These are phyloP conservation scores for Geodia barretti DNA, from an alignment of 37 sponge, comb jelly and placozoan species.

Conservation along the genomic window DNA sequence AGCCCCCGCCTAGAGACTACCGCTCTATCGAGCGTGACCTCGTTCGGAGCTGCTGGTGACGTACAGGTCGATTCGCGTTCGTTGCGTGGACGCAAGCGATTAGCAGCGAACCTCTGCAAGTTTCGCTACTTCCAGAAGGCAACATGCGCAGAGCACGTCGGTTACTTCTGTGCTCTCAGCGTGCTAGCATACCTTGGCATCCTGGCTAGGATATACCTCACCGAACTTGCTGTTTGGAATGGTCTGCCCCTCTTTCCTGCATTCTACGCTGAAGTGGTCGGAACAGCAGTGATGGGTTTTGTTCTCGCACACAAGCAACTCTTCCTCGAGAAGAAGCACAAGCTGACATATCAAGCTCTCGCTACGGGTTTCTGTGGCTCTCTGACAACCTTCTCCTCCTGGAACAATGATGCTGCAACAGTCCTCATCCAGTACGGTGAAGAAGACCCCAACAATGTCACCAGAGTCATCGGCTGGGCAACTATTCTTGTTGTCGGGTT, in stretches of 20 bases:
- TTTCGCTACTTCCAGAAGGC: slow-evolving; percentile 16
- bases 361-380: slow-evolving; percentile 74
- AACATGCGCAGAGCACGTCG: slow-evolving; percentile 17
- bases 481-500: slow-evolving; percentile 54
- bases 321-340: slow-evolving; percentile 21
- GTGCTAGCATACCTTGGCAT: slow-evolving; percentile 47
- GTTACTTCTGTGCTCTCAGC: slow-evolving; percentile 24
- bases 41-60: too few relatives aligned
- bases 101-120: too few relatives aligned
- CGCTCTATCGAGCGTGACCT: slow-evolving; percentile 12
- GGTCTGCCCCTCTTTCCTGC: slow-evolving; percentile 54
- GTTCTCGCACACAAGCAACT: slow-evolving; percentile 22
- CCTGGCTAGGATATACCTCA: slow-evolving; percentile 30
- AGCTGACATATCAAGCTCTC: slow-evolving; percentile 32
- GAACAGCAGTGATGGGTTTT: slow-evolving; percentile 57
- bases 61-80: too few relatives aligned
- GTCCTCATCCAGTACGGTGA: slow-evolving; percentile 27
- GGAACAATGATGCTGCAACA: slow-evolving; percentile 54
- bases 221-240: slow-evolving; percentile 25
- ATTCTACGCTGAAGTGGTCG: slow-evolving; percentile 56
- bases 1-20: slow-evolving; percentile 1
- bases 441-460: slow-evolving; percentile 19
- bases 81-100: too few relatives aligned
- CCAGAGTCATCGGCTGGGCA: slow-evolving; percentile 25
- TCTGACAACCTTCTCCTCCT: slow-evolving; percentile 69